Evolutionary conservation across 1,140 invertebrate species (phyloP).

Genomic region (Atopsyche davidsoni): DNA sequence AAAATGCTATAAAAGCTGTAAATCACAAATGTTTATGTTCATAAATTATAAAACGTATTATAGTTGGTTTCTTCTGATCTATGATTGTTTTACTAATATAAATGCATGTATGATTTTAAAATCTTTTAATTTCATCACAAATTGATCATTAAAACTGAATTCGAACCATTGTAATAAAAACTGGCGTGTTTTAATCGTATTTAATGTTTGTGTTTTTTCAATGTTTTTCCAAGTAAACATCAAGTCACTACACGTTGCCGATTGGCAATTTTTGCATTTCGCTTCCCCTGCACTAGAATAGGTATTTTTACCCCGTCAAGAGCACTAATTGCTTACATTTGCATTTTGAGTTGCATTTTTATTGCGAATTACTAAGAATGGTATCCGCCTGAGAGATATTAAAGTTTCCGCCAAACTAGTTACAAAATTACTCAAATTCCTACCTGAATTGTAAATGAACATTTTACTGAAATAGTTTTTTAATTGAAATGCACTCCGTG

Average conservation of each 20-base stretch:
- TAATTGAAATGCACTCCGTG: too few relatives aligned
- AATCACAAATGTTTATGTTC: too few relatives aligned
- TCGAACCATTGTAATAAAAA: too few relatives aligned
- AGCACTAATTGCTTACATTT: conserved; percentile 30
- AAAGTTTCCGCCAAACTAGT: conserved; percentile 19
- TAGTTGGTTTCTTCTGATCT: too few relatives aligned
- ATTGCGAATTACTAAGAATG: conserved; percentile 25
- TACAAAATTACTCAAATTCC: conserved; percentile 13
- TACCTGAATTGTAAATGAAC: conserved; percentile 6
- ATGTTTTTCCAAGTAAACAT: neutral
- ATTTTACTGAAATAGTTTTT: too few relatives aligned
- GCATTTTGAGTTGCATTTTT: conserved; percentile 30
- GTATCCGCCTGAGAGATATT: conserved; percentile 9
- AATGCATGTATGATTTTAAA: too few relatives aligned
- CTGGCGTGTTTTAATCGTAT: too few relatives aligned
- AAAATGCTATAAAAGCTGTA: too few relatives aligned
- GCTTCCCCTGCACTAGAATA: neutral
- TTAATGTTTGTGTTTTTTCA: neutral
- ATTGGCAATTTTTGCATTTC: conserved; percentile 21
- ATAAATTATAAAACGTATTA: too few relatives aligned
- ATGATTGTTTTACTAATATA: too few relatives aligned
- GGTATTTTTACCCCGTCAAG: conserved; percentile 22
- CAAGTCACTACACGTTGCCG: conserved; percentile 17
- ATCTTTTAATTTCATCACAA: too few relatives aligned
- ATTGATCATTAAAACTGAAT: too few relatives aligned